Evolutionary conservation across 2,113 vertebrate genomes (phyloP), one percentile per base, ranked within the genome.

Genomic region (Scomber colias): DNA sequence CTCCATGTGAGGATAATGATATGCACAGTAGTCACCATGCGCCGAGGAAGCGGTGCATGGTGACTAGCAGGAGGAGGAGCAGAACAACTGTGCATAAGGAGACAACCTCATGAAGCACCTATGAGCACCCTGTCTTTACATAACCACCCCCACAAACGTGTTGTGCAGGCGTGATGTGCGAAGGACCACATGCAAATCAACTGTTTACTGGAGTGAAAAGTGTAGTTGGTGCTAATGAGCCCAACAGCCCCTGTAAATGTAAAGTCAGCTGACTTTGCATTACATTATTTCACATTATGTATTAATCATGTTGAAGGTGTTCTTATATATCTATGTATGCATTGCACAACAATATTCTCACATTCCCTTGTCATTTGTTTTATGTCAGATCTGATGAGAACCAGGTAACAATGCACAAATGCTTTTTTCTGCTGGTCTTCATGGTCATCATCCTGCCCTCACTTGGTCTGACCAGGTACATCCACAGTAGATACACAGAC

Each of bases 391-490:
- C 97, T 0, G 95, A 86, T 88, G 96, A 98, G 91, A 99, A 99
- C 87, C 96, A 97, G 89, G 92, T 96, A 63, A 98, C 97, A 3
- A 97, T 99, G 96, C 96, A 98, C 92, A 99, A 99, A 85, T 99
- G 98, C 89, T 99, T 97, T 83, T 91, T 99, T 74, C 96, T 99
- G 68, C 90, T 99, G 87, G 96, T 99, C 67, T 99, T 99, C 90
- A 99, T 99, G 97, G 98, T 98, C 75, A 96, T 99, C 91, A 96
- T 99, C 85, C 94, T 99, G 83, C 98, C 98, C 45, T 99, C 98
- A 0, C 95, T 99, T 78, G 98, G 98, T 35, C 94, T 99, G 50
- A 96, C 96, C 88, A 99, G 98, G 98, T 99, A 96, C 69, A 60
- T 2, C 15, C 16, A 21, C 30, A 75, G 17, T 49, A 73, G 0